Evolutionary conservation across 2,888 invertebrate genomes (phyloP).

Genomic region (Machimus rusticus): DNA sequence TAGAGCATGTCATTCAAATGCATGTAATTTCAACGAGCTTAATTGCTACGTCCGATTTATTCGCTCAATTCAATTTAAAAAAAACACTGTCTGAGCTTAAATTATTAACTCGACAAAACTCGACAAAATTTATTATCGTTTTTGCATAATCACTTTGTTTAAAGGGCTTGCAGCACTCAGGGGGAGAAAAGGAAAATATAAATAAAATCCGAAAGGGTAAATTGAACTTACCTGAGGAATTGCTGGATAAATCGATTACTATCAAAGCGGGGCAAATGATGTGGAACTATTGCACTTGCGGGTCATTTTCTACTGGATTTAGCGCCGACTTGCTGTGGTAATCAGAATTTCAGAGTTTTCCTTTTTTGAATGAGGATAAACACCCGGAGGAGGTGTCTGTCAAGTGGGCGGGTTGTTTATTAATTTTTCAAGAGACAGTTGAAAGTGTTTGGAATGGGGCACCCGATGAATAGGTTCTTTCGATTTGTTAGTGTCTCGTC

Average conservation of each 20-base stretch:
- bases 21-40: neutral
- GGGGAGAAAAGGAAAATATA: neutral
- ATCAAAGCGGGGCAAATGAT: neutral
- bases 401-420: neutral
- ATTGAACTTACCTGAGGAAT: neutral
- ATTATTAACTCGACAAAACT: neutral
- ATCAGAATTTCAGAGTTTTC: neutral
- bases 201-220: neutral
- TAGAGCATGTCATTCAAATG: neutral
- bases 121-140: neutral
- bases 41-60: neutral
- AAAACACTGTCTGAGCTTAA: neutral
- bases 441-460: neutral
- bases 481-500: neutral
- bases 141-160: neutral
- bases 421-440: neutral
- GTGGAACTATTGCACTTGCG: neutral
- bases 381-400: neutral
- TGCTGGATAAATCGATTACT: neutral
- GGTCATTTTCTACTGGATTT: neutral
- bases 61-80: neutral
- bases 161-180: neutral
- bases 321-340: neutral
- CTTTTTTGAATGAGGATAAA: neutral
- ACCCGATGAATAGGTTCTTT: neutral